A percentile compares a stretch with the other conserved stretches of the same genome.
phyloP scores from a whole-genome alignment of 2,113 vertebrate genomes.

The Forbesichthys agassizii region DNA sequence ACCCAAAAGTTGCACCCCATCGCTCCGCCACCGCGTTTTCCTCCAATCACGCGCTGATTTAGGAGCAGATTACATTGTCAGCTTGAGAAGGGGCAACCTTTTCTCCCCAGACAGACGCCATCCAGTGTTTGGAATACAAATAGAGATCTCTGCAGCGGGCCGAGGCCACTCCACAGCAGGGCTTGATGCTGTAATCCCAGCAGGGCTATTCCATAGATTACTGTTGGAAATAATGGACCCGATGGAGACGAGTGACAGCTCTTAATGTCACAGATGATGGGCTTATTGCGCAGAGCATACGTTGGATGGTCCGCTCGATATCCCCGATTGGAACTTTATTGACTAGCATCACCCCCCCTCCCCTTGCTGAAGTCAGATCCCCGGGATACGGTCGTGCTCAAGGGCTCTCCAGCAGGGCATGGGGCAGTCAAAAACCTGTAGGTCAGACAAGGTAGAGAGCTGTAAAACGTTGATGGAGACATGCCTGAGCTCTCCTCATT shows the following conservation, averaged over 20 bases:
- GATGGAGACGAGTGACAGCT: background rate
- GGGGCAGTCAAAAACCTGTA: background rate
- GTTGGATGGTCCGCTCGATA: constrained; percentile 17
- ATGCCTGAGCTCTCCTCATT: background rate
- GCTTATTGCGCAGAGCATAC: no score
- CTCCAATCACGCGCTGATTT: constrained; percentile 47
- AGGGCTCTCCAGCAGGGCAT: background rate
- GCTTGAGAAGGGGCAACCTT: constrained; percentile 8
- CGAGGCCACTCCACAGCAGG: background rate
- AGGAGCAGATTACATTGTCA: constrained; percentile 43
- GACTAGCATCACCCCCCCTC: background rate
- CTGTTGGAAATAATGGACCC: background rate
- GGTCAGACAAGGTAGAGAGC: background rate
- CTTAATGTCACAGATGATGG: background rate
- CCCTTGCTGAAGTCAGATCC: background rate
- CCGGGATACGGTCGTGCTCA: background rate
- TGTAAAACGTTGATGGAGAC: no score
- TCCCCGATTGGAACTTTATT: constrained; percentile 1
- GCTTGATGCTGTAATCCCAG: background rate
- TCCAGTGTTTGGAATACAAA: constrained; percentile 28
- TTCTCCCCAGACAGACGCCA: background rate
- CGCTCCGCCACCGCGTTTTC: background rate
- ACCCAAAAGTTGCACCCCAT: constrained; percentile 31
- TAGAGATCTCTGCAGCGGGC: background rate
- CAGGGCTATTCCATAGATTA: background rate